Base-by-base conservation (phyloP, 2,888 invertebrate genomes). In the Dugesia japonica region DNA sequence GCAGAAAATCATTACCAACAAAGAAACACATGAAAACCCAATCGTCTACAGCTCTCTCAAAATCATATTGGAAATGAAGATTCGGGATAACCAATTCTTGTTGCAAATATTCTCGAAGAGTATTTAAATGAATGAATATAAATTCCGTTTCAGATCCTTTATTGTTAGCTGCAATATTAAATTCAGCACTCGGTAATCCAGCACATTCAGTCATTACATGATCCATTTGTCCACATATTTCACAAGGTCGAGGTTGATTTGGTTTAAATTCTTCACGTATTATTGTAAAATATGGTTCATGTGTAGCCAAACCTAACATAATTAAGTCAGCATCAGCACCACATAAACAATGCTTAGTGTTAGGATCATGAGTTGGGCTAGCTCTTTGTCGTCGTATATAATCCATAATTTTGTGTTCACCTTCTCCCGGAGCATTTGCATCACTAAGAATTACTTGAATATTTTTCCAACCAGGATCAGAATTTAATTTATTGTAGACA, bases 341-440 rank as follows among this genome's bases (percentile, higher is more conserved):
- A 85, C 97, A 98, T 27, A 98, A 86, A 80, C 94, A 94, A 85
- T 98, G 98, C 80, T 91, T 91, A 0, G 97, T 97, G 85, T 99
- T 97, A 0, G 98, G 94, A 85, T 98, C 93, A 85, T 97, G 94
- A 84, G 92, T 90, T 0, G 92, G 92, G 83, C 92, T 92, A 9
- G 91, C 91, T 85, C 95, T 89, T 86, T 95, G 97, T 81, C 89
- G 89, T n/a, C 98, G 88, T 80, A 98, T 94, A 83, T 89, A 98
- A 86, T 98, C 97, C 97, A 99, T 98, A 81, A 98, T 97, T 87
- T 98, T 98, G 84, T 98, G 98, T 85, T 98, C 98, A 0, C 98
- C 85, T 78, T 85, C 85, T 1, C 85, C 85, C 0, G 94, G 94
- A 4, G 92, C 94, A 85, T 95, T 98, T 0, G 98, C 97, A 85